A percentile compares a stretch with the other conserved stretches of the same genome.
phyloP scores from a whole-genome alignment of 2,797 vertebrate genomes.

The Iguana delicatissima region DNA sequence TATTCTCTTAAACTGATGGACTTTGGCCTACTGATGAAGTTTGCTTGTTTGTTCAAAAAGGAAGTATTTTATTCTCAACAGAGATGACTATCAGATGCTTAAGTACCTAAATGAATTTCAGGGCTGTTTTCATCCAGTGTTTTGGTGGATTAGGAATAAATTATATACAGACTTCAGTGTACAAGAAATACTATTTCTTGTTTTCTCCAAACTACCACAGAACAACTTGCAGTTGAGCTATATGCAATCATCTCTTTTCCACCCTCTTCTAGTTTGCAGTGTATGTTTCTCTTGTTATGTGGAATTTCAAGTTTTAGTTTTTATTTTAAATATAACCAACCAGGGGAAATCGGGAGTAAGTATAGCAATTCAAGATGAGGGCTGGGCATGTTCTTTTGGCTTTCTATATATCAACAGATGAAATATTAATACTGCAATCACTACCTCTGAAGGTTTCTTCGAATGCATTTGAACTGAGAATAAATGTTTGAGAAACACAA shows the following conservation, averaged over 20 bases:
- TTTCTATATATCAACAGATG: neutral
- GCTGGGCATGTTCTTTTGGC: neutral
- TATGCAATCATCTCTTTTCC: neutral
- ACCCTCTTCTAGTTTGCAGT: neutral
- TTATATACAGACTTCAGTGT: too few species aligned
- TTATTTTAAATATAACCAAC: neutral
- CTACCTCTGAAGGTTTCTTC: neutral
- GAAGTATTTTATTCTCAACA: neutral
- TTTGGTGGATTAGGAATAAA: neutral
- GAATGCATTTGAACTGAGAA: neutral
- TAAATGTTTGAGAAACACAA: conserved; percentile 2
- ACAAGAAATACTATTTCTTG: neutral
- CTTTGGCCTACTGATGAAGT: too few species aligned
- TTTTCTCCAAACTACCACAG: neutral
- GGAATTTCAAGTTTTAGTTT: neutral
- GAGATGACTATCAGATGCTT: neutral
- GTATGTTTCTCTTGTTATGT: neutral
- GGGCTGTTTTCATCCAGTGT: neutral
- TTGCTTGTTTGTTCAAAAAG: neutral
- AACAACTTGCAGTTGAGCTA: neutral
- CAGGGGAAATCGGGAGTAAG: neutral
- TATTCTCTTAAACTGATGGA: too few species aligned
- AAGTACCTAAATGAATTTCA: neutral
- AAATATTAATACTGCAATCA: conserved; percentile 8
- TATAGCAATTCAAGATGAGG: neutral